A percentile compares a stretch with the other conserved stretches of the same genome.
phyloP scores from a whole-genome alignment of 2,113 vertebrate species.

The Podilymbus podiceps region DNA sequence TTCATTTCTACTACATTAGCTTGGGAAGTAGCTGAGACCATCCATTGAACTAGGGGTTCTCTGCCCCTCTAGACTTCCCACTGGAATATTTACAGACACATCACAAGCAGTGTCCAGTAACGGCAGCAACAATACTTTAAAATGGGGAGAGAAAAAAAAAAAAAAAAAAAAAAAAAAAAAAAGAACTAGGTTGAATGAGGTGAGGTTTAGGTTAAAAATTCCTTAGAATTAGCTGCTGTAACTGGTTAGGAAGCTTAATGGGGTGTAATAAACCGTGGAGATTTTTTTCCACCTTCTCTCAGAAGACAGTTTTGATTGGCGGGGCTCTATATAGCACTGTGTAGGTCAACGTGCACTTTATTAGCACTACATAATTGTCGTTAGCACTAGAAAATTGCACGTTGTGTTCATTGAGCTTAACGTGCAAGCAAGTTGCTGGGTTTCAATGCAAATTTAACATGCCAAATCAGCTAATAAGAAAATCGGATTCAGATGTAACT shows the following conservation, averaged over 20 bases:
- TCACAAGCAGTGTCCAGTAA: not conserved
- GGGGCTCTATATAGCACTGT: not conserved
- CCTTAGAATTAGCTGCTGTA: not conserved
- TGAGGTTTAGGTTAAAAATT: not conserved
- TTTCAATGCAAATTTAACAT: not conserved
- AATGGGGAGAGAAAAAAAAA: no score
- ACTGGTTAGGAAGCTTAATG: not conserved
- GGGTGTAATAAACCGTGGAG: not conserved
- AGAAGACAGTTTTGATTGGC: not conserved
- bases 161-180: no score
- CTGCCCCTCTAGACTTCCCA: not conserved
- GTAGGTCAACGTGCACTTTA: not conserved
- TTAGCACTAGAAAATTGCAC: not conserved
- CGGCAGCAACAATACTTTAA: not conserved
- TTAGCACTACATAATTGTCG: not conserved
- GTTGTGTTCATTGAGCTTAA: not conserved
- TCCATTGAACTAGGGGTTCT: not conserved
- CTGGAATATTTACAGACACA: not conserved
- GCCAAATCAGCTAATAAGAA: not conserved
- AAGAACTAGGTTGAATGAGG: not conserved
- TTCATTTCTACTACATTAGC: not conserved
- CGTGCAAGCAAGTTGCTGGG: not conserved
- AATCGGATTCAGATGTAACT: not conserved
- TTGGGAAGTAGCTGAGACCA: not conserved
- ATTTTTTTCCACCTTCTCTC: not conserved